Percentiles rank a stretch among this genome's conserved stretches.
These are phyloP conservation scores for Andrena marginata DNA, from an alignment of 2,888 invertebrate species.

Conservation along the genomic window DNA sequence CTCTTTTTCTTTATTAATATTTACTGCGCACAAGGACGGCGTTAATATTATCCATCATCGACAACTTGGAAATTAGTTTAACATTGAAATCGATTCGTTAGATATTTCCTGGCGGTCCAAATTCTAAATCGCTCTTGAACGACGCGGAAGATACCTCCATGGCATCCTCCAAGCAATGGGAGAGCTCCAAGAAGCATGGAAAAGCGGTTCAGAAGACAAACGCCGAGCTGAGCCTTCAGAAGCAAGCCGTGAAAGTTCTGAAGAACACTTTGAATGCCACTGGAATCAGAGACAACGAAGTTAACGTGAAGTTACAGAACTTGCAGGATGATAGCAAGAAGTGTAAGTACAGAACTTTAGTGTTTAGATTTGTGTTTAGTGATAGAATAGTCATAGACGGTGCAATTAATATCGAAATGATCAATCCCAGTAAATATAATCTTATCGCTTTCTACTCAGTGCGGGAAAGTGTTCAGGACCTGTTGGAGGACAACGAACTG, in stretches of 20 bases:
- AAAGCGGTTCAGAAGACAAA: conserved; percentile 84
- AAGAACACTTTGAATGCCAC: conserved; percentile 82
- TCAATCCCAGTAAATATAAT: background rate
- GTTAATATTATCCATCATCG: background rate
- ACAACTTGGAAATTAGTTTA: no score
- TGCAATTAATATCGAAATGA: background rate
- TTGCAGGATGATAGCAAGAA: conserved; percentile 86
- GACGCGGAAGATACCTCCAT: conserved; percentile 77
- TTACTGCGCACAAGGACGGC: no score
- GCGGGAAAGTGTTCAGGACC: conserved; percentile 67
- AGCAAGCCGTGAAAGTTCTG: conserved; percentile 76
- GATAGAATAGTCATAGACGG: no score
- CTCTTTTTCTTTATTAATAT: no score
- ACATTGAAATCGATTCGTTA: conserved; percentile 46
- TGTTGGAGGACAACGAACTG: conserved; percentile 71
- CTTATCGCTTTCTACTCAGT: conserved; percentile 63
- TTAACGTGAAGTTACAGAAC: conserved; percentile 84
- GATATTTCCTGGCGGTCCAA: conserved; percentile 77
- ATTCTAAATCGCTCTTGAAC: conserved; percentile 80
- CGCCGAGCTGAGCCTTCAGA: conserved; percentile 83
- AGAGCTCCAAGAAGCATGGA: conserved; percentile 82
- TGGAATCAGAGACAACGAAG: conserved; percentile 81
- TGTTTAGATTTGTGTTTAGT: background rate
- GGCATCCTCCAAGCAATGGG: conserved; percentile 78
- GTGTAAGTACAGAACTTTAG: conserved; percentile 81